Evolutionary conservation across 2,797 vertebrate genomes (phyloP), one percentile per base, ranked within the genome.

Genomic region (Todus mexicanus): DNA sequence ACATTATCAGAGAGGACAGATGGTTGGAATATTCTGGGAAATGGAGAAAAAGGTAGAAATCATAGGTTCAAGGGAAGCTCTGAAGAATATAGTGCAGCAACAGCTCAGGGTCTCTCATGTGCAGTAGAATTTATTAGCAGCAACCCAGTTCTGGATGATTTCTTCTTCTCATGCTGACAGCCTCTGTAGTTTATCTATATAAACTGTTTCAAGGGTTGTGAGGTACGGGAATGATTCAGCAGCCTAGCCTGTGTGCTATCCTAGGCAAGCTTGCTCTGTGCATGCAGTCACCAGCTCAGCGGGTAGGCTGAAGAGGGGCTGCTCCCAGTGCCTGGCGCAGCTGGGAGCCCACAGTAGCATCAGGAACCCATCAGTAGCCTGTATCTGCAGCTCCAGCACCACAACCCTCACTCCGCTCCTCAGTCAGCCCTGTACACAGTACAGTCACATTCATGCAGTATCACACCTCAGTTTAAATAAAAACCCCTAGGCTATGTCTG

Each of bases 401-500:
- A 8, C 1, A 1, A 18, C 21, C 18, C 71, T 53, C 5, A 0
- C 26, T 43, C 19, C 60, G 50, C 51, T 73, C 38, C 33, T 54
- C 51, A 51, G 45, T 31, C 71, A 59, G 59, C 25, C 25, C 26
- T 3, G 9, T 6, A 26, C 0, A 0, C 18, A 22, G 20, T 47
- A 57, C 0, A 1, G 45, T 11, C 51, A 16, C 1, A 0, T 12
- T 38, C 1, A 0, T 6, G 21, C n/a, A 57, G 29, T 35, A 71
- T n/a, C 12, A 0, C 5, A 5, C 12, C 10, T 4, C 3, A 22
- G 12, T 50, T 71, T 48, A 37, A 45, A 53, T 6, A 84, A 53
- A 59, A 80, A 3, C 6, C 27, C 13, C 9, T 19, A 19, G 50
- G 23, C 31, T 73, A 10, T 0, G 0, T 18, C 19, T 81, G 76